These are phyloP conservation scores for Meloidogyne chitwoodi DNA, from an alignment of 1,140 invertebrate species.

Conservation along the genomic window DNA sequence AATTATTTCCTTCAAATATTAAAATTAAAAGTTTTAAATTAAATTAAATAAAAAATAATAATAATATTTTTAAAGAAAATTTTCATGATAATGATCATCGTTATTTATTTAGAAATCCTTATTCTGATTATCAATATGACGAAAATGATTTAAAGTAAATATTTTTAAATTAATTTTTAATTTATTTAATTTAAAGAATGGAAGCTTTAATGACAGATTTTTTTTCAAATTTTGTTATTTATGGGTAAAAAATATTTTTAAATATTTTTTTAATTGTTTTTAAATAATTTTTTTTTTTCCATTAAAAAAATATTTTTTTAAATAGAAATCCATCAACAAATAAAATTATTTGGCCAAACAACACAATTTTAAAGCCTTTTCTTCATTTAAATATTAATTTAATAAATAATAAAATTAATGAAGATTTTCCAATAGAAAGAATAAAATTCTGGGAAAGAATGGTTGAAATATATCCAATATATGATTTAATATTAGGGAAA, in stretches of 20 bases:
- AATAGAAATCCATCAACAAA: slow-evolving; percentile 2
- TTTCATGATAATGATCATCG: slow-evolving; percentile 19
- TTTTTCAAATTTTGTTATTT: not conserved
- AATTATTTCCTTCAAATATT: slow-evolving; percentile 9
- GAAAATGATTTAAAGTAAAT: slow-evolving; percentile 1
- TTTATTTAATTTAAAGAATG: not conserved
- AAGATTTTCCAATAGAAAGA: not conserved
- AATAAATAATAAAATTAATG: not conserved
- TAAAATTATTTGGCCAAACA: not conserved
- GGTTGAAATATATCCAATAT: not conserved
- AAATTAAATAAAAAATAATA: not conserved
- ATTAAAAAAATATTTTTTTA: not conserved
- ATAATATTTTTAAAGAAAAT: slow-evolving; percentile 4
- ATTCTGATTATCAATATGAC: slow-evolving; percentile 5
- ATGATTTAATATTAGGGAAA: slow-evolving; percentile 5
- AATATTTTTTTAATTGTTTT: not conserved
- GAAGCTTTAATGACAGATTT: not conserved
- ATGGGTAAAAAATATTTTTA: not conserved
- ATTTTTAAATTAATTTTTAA: too few relatives aligned
- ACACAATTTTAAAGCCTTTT: not conserved
- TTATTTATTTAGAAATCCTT: slow-evolving; percentile 14
- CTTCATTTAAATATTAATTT: slow-evolving; percentile 12
- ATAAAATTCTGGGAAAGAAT: slow-evolving; percentile 7
- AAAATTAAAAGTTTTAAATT: not conserved
- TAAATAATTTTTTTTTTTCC: not conserved